Evolutionary conservation across 2,888 invertebrate genomes (phyloP), one percentile per base, ranked within the genome.

Genomic region (Cantharis nigra): DNA sequence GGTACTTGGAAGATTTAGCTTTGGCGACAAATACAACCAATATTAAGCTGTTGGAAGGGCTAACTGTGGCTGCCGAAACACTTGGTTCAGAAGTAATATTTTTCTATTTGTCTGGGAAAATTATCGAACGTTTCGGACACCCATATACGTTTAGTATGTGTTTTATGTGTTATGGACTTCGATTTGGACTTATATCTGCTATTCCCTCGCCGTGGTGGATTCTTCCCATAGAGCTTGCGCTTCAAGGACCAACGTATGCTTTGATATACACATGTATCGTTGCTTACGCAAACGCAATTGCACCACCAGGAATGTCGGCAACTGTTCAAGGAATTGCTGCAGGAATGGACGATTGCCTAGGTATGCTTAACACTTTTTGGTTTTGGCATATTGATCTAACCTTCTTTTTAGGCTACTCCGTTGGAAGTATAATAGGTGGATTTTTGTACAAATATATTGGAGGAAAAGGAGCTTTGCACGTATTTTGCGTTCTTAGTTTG

Each of bases 181-280:
- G 97, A 0, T 90, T 97, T 83, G 91, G 92, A 3, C 89, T 94
- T 11, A 94, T 97, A 81, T 95, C 97, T 0, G 85, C 95, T 77
- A 93, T 95, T 76, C 90, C 92, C 20, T 92, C 93, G 82, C 96
- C 97, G 0, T 97, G 97, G 96, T 94, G 94, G 90, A 91, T 96
- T 1, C 90, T 97, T 0, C 92, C 92, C 0, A 91, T 97, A 3
- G 97, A 97, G 89, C 89, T 94, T 0, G 87, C 95, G 72, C 92
- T 95, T 90, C 96, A 96, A 87, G 97, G 97, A 0, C 94, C 97
- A 0, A 95, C 96, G 0, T 97, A 97, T 87, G 97, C 97, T 0
- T 89, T 97, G 0, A 94, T 95, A 83, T 97, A 97, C 85, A 92
- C 95, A 0, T 94, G 94, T 0, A 95, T 96, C 79, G 96, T 96